phyloP scores from a whole-genome alignment of 1,140 invertebrate genomes.

The Dendrolimus kikuchii region DNA sequence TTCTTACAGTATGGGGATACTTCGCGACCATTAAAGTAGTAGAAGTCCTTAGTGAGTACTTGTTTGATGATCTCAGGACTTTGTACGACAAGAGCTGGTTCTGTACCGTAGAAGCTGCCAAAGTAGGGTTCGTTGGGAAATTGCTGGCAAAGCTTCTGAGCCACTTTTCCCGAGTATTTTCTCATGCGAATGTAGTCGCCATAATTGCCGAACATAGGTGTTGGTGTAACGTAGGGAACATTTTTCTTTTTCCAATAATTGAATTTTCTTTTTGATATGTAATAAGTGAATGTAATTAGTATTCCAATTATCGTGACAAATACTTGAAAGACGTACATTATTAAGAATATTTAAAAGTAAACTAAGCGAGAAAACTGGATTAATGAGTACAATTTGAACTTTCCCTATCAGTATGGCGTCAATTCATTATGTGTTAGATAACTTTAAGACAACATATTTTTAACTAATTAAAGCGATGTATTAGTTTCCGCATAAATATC shows the following conservation, averaged over 20 bases:
- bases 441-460: background rate
- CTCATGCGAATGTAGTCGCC: conserved; percentile 22
- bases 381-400: background rate
- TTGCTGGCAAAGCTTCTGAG: conserved; percentile 6
- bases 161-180: conserved; percentile 1
- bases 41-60: conserved; percentile 15
- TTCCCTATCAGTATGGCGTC: too few relatives aligned
- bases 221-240: conserved; percentile 31
- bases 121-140: conserved; percentile 9
- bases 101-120: conserved; percentile 14
- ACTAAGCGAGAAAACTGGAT: background rate
- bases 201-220: conserved; percentile 40
- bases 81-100: conserved; percentile 12
- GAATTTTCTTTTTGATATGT: conserved; percentile 14
- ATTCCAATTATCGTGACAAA: background rate
- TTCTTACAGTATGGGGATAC: conserved; percentile 3
- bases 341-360: too few relatives aligned
- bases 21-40: conserved; percentile 14
- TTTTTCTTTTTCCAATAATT: conserved; percentile 41
- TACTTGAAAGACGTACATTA: background rate
- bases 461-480: background rate
- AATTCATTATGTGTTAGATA: background rate
- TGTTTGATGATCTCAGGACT: conserved; percentile 14
- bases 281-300: conserved; percentile 5
- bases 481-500: background rate